phyloP scores from a whole-genome alignment of 1,140 invertebrate species.

The Brachionus sp. region DNA sequence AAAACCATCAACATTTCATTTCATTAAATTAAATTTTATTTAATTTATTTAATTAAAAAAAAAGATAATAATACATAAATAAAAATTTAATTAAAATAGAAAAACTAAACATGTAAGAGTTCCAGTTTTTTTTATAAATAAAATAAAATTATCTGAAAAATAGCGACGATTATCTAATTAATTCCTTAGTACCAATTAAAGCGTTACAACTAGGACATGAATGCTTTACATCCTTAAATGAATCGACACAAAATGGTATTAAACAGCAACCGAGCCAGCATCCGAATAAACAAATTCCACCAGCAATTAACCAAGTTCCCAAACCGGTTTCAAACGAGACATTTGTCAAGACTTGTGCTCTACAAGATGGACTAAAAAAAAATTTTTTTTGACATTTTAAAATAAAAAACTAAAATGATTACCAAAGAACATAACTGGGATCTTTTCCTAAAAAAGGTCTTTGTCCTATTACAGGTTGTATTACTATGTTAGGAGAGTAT shows the following conservation, averaged over 20 bases:
- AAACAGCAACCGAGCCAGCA: slow-evolving; percentile 23
- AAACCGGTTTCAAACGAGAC: neutral
- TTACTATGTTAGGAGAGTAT: neutral
- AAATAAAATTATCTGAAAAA: neutral
- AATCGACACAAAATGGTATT: slow-evolving; percentile 40
- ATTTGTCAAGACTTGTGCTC: neutral
- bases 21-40: too few species aligned
- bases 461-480: neutral
- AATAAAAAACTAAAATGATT: neutral
- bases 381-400: neutral
- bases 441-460: neutral
- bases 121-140: too few species aligned
- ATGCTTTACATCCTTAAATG: neutral
- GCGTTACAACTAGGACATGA: neutral
- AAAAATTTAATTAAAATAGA: too few species aligned
- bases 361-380: neutral
- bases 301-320: neutral
- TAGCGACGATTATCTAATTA: neutral
- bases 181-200: neutral
- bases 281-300: slow-evolving; percentile 15
- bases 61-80: too few species aligned
- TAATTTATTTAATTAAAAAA: too few species aligned
- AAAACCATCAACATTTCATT: too few species aligned
- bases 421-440: neutral
- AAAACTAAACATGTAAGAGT: too few species aligned